Evolutionary conservation across 2,888 invertebrate genomes (phyloP), one percentile per base, ranked within the genome.

Genomic region (Drosophila siamana): DNA sequence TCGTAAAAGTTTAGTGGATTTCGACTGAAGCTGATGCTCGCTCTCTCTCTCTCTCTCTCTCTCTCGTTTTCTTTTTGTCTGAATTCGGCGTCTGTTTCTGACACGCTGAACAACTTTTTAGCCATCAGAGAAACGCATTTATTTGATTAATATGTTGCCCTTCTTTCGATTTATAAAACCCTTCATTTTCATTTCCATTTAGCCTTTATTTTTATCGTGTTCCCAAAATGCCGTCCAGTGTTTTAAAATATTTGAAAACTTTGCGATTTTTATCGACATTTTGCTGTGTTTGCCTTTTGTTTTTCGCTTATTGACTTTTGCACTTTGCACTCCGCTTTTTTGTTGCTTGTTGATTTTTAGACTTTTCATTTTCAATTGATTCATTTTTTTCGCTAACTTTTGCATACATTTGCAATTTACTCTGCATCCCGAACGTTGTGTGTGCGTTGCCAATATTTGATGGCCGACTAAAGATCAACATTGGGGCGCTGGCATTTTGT

Each of bases 1-100:
- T 87, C 87, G 83, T 84, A 86, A 88, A 88, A 84, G 85, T 84
- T 84, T 80, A 88, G 89, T 89, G 89, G 85, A 87, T 88, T 88
- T 81, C 61, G 46, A 43, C 57, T 64, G 62, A 47, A 52, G 30
- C 57, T 40, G 36, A 13, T 54, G 44, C 44, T 16, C 15, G n/a
- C n/a, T n/a, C n/a, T n/a, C n/a, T n/a, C n/a, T n/a, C n/a, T n/a
- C n/a, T n/a, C n/a, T n/a, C n/a, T n/a, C n/a, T n/a, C n/a, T n/a
- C n/a, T n/a, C n/a, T n/a, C n/a, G n/a, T n/a, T n/a, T n/a, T 30
- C 28, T 22, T 47, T 38, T 38, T 62, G 36, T 28, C 36, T 15
- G 6, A 38, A 33, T 26, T 19, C 50, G 6, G 36, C 13, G 36
- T 5, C 36, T 38, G 36, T 13, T 38, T 38, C 15, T 38, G 36